Conservation (phyloP, 2,888 invertebrate genomes). For the Synergus gifuensis region DNA sequence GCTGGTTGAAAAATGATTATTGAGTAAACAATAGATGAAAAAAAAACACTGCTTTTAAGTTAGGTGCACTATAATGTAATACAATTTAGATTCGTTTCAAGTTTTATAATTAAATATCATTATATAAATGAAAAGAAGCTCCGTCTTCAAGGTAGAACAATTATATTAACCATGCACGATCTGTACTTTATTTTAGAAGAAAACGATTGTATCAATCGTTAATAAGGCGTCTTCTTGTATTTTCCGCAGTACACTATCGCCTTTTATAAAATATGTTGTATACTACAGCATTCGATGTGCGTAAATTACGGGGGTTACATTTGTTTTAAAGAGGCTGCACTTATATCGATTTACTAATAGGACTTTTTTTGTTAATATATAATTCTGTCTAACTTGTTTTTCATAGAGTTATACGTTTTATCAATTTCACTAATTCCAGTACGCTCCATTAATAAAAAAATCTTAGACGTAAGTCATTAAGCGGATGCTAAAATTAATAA, state of each 20-base stretch:
- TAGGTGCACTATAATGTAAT: neutral
- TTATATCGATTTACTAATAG: neutral
- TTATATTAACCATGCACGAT: slow-evolving; percentile 51
- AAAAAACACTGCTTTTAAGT: neutral
- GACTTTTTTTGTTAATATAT: neutral
- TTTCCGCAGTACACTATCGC: slow-evolving; percentile 51
- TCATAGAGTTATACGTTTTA: neutral
- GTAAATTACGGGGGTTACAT: slow-evolving; percentile 14
- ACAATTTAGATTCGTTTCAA: neutral
- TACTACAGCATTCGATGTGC: slow-evolving; percentile 9
- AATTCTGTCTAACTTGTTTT: neutral
- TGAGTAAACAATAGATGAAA: neutral
- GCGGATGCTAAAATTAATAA: neutral
- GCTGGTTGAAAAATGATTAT: neutral
- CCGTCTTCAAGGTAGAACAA: neutral
- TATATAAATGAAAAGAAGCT: neutral
- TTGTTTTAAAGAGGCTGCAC: neutral
- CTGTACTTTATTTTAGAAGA: slow-evolving; percentile 50
- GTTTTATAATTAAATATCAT: neutral
- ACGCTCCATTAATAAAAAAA: neutral
- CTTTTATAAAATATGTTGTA: slow-evolving; percentile 17
- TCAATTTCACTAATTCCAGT: neutral
- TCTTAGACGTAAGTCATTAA: neutral
- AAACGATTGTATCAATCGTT: slow-evolving; percentile 65
- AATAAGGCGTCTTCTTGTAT: slow-evolving; percentile 42